phyloP scores from a whole-genome alignment of 2,113 vertebrate genomes.

The Chaetorhynchus papuensis region DNA sequence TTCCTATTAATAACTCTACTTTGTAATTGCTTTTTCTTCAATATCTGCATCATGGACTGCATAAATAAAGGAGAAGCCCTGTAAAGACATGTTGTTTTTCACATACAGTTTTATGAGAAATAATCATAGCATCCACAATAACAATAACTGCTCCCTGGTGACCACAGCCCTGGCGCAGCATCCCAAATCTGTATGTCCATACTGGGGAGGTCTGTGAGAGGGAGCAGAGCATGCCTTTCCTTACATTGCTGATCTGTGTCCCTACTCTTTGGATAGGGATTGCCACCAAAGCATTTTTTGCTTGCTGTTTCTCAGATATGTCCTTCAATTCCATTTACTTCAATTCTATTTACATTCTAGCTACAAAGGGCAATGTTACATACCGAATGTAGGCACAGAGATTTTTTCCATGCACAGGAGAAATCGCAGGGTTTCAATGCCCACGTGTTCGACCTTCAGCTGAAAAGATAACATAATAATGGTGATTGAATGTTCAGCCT shows the following conservation, averaged over 20 bases:
- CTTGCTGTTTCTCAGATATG: neutral
- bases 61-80: neutral
- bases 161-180: neutral
- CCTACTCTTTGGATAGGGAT: neutral
- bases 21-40: neutral
- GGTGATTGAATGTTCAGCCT: neutral
- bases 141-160: neutral
- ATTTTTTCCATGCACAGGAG: neutral
- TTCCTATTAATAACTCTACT: neutral
- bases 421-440: neutral
- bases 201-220: neutral
- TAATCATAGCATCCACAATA: neutral
- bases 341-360: neutral
- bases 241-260: neutral
- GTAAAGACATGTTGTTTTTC: neutral
- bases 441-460: neutral
- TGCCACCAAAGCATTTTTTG: neutral
- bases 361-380: neutral
- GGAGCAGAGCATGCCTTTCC: neutral
- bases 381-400: neutral
- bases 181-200: neutral
- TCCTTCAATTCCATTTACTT: neutral
- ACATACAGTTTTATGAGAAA: neutral
- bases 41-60: neutral
- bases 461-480: conserved; percentile 19